A percentile compares a stretch with the other conserved stretches of the same genome.
phyloP scores from a whole-genome alignment of 2,797 vertebrate genomes.

The Amblyraja radiata region DNA sequence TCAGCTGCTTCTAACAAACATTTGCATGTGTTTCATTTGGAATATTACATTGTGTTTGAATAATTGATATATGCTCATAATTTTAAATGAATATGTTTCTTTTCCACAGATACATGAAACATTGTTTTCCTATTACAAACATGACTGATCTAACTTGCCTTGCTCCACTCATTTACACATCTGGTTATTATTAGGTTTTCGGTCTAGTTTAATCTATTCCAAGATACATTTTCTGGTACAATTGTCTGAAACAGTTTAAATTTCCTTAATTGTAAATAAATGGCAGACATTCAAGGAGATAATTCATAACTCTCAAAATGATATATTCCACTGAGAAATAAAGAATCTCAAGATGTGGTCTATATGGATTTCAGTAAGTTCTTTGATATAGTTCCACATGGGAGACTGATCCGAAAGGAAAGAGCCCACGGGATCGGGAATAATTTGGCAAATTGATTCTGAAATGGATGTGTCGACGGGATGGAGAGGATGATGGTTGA shows the following conservation, averaged over 20 bases:
- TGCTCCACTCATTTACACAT: not conserved
- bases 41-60: not conserved
- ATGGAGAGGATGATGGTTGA: too few species aligned
- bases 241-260: not conserved
- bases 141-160: not conserved
- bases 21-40: not conserved
- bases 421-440: too few species aligned
- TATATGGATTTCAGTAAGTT: too few species aligned
- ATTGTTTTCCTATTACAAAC: conserved; percentile 1
- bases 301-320: too few species aligned
- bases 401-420: too few species aligned
- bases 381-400: too few species aligned
- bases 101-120: conserved; percentile 8
- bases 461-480: too few species aligned
- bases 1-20: not conserved
- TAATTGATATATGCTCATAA: not conserved
- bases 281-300: too few species aligned
- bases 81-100: not conserved
- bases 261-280: not conserved
- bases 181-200: not conserved
- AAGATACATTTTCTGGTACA: conserved; percentile 4
- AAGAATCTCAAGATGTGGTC: too few species aligned
- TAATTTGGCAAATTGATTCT: too few species aligned
- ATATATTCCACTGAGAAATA: too few species aligned
- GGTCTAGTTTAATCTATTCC: not conserved